Evolutionary conservation across 2,888 invertebrate species (phyloP), one percentile per base, ranked within the genome.

Genomic region (Acleris sparsana): DNA sequence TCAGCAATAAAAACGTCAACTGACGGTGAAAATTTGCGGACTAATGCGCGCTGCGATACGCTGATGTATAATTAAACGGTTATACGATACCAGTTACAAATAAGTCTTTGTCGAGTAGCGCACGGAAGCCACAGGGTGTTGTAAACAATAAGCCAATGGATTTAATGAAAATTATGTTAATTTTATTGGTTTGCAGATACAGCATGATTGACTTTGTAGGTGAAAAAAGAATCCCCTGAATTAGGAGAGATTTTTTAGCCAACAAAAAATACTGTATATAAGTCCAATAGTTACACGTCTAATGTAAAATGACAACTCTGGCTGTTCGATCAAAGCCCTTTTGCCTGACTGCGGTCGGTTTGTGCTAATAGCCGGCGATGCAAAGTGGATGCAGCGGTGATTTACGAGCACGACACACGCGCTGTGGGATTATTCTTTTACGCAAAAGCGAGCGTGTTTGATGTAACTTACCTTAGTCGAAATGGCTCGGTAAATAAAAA

Each of bases 371-470:
- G 83, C 77, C 72, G 75, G 75, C 73, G 78, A 82, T 83, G 83
- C 84, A 83, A 83, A 83, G 77, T 80, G 80, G 79, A 78, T 81
- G 83, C 80, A 79, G 73, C 66, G 77, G 80, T 86, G 87, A 87
- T 87, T 85, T 85, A 87, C 79, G 80, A 76, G 73, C 72, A 72
- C 72, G 79, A 75, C 75, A 76, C 84, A 85, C 80, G 80, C 75
- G 71, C 33, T 33, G 7, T 3, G 39, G 39, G 39, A 39, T 13
- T 39, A 39, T 39, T 39, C 39, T 39, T 39, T 39, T 13, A 39
- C 39, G 39, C 13, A 39, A 39, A 39, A 33, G 9, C 33, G 39
- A 13, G 13, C 13, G 39, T 13, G 39, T 13, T 39, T 39, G 39
- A 13, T 39, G 2, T 4, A 39, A 39, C 39, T 39, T 39, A 39